Evolutionary conservation across 2,113 vertebrate genomes (phyloP).

Genomic region (Pica pica): DNA sequence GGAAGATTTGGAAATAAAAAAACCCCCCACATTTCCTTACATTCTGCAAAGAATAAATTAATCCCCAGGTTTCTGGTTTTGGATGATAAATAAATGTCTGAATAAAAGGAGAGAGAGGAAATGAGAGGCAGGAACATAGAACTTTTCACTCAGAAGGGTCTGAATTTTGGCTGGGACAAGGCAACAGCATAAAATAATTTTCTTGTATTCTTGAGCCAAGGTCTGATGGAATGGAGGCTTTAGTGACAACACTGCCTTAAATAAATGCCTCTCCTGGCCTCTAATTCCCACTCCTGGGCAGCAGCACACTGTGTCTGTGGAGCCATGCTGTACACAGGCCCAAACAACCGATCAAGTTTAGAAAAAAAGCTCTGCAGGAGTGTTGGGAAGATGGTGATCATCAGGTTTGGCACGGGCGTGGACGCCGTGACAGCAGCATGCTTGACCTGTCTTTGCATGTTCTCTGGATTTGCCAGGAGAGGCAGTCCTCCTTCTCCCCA

Average conservation of each 20-base stretch:
- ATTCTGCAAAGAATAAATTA: not conserved
- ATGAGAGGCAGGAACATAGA: constrained; percentile 19
- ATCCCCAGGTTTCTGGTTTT: not conserved
- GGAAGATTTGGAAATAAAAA: not conserved
- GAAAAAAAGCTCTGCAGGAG: not conserved
- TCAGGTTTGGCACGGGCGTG: not conserved
- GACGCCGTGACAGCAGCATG: not conserved
- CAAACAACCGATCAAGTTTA: not conserved
- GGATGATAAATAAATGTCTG: constrained; percentile 30
- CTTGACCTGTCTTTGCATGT: not conserved
- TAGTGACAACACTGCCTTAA: not conserved
- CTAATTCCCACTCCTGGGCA: not conserved
- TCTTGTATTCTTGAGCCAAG: not conserved
- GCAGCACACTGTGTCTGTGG: not conserved
- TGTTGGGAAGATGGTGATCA: not conserved
- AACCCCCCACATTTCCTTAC: not conserved
- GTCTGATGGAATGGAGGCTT: not conserved
- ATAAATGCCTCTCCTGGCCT: not conserved
- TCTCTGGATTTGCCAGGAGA: not conserved
- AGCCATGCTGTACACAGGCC: not conserved
- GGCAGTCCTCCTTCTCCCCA: not conserved
- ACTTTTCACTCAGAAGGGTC: constrained; percentile 33
- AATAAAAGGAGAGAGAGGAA: constrained; percentile 21
- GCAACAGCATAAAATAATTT: not conserved
- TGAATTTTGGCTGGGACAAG: constrained; percentile 8